A percentile compares a stretch with the other conserved stretches of the same genome.
phyloP scores from a whole-genome alignment of 2,113 vertebrate species.

The Antechinus flavipes region DNA sequence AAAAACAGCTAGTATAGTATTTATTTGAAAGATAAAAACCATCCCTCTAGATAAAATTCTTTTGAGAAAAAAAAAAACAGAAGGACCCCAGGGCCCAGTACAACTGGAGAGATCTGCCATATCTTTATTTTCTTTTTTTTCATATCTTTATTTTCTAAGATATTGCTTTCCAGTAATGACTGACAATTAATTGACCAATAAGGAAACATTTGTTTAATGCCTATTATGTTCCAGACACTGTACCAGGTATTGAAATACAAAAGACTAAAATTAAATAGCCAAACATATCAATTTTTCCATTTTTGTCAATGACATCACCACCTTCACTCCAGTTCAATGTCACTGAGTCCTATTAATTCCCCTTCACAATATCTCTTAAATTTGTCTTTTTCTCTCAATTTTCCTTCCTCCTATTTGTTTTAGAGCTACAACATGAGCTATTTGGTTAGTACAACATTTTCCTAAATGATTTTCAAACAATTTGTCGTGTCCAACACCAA shows the following conservation, averaged over 20 bases:
- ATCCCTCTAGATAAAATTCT: not conserved
- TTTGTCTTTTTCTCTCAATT: constrained; percentile 10
- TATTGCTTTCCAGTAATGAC: not conserved
- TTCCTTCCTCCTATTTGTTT: not conserved
- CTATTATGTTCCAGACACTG: not conserved
- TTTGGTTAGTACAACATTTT: not conserved
- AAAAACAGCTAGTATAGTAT: not conserved
- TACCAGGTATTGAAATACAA: not conserved
- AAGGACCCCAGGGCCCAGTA: not conserved
- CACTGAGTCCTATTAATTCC: not conserved
- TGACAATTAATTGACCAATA: constrained; percentile 19
- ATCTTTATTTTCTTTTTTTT: not conserved
- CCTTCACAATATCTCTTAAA: not conserved
- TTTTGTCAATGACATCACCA: not conserved
- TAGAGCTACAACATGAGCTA: not conserved
- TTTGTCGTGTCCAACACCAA: not conserved
- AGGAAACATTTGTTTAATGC: not conserved
- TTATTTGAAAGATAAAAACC: not conserved
- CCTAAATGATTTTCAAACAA: not conserved
- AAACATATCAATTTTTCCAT: not conserved
- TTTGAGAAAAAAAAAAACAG: not conserved
- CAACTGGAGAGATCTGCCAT: not conserved
- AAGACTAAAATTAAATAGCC: not conserved
- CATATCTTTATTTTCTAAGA: not conserved
- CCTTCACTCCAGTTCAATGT: not conserved